These are phyloP conservation scores for Cinclus cinclus DNA, from an alignment of 2,113 vertebrate species.

Conservation along the genomic window DNA sequence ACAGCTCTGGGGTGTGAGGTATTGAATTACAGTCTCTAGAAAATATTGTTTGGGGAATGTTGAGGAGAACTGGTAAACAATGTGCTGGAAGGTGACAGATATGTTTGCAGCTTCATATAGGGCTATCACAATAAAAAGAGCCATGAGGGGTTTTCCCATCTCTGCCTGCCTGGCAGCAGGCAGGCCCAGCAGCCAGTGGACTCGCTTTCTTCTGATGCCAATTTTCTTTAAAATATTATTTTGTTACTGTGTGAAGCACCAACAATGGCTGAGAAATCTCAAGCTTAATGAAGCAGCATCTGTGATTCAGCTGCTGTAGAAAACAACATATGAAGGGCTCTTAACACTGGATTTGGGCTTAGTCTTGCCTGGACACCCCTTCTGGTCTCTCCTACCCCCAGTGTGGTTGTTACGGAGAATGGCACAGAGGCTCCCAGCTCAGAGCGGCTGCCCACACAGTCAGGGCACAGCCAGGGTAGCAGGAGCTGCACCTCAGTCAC, in stretches of 20 bases:
- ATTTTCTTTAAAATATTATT: neutral
- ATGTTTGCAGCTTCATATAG: conserved; percentile 33
- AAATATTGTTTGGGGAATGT: conserved; percentile 50
- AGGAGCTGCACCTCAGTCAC: neutral
- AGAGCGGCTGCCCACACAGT: neutral
- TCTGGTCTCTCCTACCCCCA: neutral
- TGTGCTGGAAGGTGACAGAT: conserved; percentile 45
- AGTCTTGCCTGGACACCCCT: neutral
- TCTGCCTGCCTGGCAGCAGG: neutral
- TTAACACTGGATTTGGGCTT: neutral
- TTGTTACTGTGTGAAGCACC: neutral
- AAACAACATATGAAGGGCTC: neutral
- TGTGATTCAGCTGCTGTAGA: neutral
- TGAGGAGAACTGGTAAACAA: conserved; percentile 53
- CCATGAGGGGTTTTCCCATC: neutral
- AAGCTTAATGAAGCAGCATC: neutral
- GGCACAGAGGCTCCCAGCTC: neutral
- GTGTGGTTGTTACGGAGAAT: neutral
- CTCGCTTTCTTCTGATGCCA: neutral
- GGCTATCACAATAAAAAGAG: conserved; percentile 7
- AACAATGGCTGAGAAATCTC: neutral
- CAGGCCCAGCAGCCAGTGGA: neutral
- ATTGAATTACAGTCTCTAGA: conserved; percentile 25
- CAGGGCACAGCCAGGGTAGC: neutral
- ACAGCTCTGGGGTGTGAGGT: neutral